Evolutionary conservation across 2,888 invertebrate species (phyloP).

Genomic region (Empis livida): DNA sequence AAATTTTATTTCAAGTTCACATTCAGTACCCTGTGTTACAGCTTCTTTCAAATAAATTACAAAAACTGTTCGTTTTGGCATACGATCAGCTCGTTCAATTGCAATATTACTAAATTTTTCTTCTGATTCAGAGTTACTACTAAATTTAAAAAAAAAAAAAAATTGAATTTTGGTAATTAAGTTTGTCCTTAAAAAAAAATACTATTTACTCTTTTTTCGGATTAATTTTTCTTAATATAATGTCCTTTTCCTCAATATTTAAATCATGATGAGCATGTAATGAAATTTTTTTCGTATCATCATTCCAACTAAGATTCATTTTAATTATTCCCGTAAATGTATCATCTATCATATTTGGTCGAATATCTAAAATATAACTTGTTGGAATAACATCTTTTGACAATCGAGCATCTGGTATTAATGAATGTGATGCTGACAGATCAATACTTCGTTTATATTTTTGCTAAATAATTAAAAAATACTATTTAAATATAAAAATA

Average conservation of each 20-base stretch:
- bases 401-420: slow-evolving; percentile 49
- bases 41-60: slow-evolving; percentile 46
- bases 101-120: slow-evolving; percentile 15
- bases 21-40: slow-evolving; percentile 43
- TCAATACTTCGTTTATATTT: slow-evolving; percentile 49
- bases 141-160: slow-evolving; percentile 11
- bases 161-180: too few relatives aligned
- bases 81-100: slow-evolving; percentile 37
- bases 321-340: slow-evolving; percentile 53
- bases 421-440: slow-evolving; percentile 51
- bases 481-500: not conserved
- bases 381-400: slow-evolving; percentile 50
- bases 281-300: slow-evolving; percentile 46
- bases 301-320: slow-evolving; percentile 55
- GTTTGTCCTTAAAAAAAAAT: too few relatives aligned
- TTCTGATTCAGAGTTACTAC: slow-evolving; percentile 9
- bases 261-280: slow-evolving; percentile 55
- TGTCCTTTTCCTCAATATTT: slow-evolving; percentile 41
- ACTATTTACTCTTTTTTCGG: slow-evolving; percentile 15
- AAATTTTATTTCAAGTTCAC: slow-evolving; percentile 51
- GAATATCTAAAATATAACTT: slow-evolving; percentile 51
- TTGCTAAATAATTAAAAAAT: not conserved
- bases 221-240: slow-evolving; percentile 33
- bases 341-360: slow-evolving; percentile 51
- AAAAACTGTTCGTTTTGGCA: slow-evolving; percentile 48